These are phyloP conservation scores for Cercopithecus petaurista DNA, from an alignment of 2,797 vertebrate genomes.

Conservation along the genomic window DNA sequence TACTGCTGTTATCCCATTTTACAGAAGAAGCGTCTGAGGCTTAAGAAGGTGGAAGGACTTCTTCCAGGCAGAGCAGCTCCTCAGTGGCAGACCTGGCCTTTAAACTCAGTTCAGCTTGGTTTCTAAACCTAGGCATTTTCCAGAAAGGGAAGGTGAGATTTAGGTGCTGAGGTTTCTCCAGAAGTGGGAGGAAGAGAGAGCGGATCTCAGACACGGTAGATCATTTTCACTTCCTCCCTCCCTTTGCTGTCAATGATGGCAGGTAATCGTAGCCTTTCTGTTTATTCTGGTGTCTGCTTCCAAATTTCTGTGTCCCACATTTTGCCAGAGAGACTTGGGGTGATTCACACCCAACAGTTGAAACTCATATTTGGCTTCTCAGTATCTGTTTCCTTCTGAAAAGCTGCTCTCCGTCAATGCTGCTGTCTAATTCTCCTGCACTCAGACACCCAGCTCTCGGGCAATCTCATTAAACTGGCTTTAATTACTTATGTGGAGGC, in stretches of 20 bases:
- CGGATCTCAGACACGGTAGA: background rate
- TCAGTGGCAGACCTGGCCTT: background rate
- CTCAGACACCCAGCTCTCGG: slow-evolving; percentile 17
- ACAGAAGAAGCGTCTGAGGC: background rate
- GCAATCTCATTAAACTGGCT: slow-evolving; percentile 72
- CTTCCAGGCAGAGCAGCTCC: background rate
- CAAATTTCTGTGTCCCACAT: background rate
- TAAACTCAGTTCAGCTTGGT: background rate
- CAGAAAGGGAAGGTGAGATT: background rate
- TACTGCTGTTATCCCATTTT: background rate
- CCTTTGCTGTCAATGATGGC: background rate
- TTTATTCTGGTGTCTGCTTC: background rate
- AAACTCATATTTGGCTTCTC: background rate
- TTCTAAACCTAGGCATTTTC: background rate
- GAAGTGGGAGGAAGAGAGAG: background rate
- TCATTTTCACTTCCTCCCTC: background rate
- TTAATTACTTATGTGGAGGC: slow-evolving; percentile 72
- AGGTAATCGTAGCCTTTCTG: background rate
- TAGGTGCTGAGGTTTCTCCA: background rate
- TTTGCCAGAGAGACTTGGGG: background rate
- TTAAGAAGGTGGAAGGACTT: background rate
- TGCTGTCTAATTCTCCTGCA: background rate
- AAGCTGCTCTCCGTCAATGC: background rate
- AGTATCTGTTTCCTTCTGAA: background rate
- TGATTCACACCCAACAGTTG: background rate